Evolutionary conservation across 2,113 vertebrate species (phyloP).

Genomic region (Osmerus eperlanus): DNA sequence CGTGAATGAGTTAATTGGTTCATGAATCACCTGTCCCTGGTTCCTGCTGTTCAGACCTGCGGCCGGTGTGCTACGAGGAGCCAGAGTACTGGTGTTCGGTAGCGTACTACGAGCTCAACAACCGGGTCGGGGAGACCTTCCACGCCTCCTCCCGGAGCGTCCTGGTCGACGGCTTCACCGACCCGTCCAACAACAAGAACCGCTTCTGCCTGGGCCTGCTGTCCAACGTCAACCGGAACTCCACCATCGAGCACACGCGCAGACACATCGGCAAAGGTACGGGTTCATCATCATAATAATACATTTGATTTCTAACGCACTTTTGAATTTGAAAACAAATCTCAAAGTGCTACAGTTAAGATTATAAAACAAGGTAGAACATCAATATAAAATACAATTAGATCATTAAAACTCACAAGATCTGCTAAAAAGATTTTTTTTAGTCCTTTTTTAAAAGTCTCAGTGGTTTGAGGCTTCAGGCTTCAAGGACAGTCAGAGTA

Average conservation of each 20-base stretch:
- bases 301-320: no score
- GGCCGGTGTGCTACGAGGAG: conserved; percentile 96
- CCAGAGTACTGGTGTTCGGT: conserved; percentile 97
- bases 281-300: neutral
- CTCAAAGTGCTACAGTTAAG: no score
- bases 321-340: neutral
- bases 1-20: neutral
- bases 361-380: no score
- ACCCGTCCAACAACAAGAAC: conserved; percentile 96
- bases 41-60: conserved; percentile 74
- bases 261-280: conserved; percentile 98
- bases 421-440: no score
- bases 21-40: neutral
- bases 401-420: no score
- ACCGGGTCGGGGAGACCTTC: conserved; percentile 93
- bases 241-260: conserved; percentile 95
- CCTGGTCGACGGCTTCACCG: conserved; percentile 95
- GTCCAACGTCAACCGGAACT: conserved; percentile 98
- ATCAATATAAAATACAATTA: no score
- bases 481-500: no score
- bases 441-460: neutral
- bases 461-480: no score
- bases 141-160: conserved; percentile 92
- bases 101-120: conserved; percentile 97
- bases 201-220: conserved; percentile 96